Evolutionary conservation across 2,113 vertebrate genomes (phyloP), one percentile per base, ranked within the genome.

Genomic region (Crypturellus undulatus): DNA sequence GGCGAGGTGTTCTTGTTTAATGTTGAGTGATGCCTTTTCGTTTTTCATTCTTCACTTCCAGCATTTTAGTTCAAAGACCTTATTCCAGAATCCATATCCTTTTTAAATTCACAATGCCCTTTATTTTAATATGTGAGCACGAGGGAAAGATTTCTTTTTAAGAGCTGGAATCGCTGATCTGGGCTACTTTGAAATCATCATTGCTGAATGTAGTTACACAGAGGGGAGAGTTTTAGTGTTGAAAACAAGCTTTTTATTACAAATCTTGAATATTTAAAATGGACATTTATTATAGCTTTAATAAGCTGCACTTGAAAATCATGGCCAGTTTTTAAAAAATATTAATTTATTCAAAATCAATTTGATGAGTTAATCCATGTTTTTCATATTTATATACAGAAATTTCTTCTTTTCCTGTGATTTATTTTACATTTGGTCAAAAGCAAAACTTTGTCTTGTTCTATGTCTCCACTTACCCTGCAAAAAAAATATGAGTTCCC

Each of bases 111-210:
- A 11, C 18, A 69, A 8, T 56, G 59, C n/a, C 21, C 12, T 20
- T 73, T 88, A 89, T 79, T 95, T 92, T 78, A 86, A 79, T 70
- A 64, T 36, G 64, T 56, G 26, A 95, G 90, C 70, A 84, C 75
- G 79, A 90, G 75, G 45, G 80, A 89, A 58, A 87, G 13, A 36
- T 71, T 95, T 89, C 64, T 64, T 79, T 89, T 92, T 65, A 60
- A 88, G 86, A 91, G 80, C 9, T 59, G 12, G 45, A 77, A 24
- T 71, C 42, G 28, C 32, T 62, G 62, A 76, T 47, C 47, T 86
- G 32, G 28, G 22, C 49, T 80, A 56, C 12, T 76, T 79, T 65
- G 51, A 84, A 84, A 58, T 7, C 4, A 36, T 71, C 18, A 9
- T 60, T 71, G 25, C 34, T 58, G 28, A 52, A 42, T 15, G 32